A percentile compares a stretch with the other conserved stretches of the same genome.
Evolutionary conservation across 2,888 invertebrate genomes (phyloP).

Genomic region (Brenthis ino): DNA sequence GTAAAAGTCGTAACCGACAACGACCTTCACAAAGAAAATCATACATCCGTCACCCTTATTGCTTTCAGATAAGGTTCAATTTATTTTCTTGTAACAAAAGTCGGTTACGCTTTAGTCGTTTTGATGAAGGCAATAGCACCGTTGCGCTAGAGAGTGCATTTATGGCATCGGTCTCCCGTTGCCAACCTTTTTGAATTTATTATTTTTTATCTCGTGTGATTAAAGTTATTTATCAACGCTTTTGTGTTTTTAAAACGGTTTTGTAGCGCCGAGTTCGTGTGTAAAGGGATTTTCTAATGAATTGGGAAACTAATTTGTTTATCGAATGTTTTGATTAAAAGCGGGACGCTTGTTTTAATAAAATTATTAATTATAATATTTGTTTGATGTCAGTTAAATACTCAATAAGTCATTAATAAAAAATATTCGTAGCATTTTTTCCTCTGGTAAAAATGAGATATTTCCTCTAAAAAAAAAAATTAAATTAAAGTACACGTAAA

Average conservation of each 20-base stretch:
- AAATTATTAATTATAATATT: no score
- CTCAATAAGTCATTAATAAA: no score
- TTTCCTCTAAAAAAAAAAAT: no score
- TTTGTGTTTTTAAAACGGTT: background rate
- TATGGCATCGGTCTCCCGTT: slow-evolving; percentile 70
- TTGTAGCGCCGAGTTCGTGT: no score
- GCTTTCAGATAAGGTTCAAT: slow-evolving; percentile 41
- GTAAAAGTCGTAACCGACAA: slow-evolving; percentile 56
- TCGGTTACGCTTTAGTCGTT: slow-evolving; percentile 45
- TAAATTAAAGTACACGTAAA: no score
- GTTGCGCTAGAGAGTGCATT: slow-evolving; percentile 80
- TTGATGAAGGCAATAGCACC: slow-evolving; percentile 60
- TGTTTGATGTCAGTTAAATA: no score
- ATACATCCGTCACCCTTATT: slow-evolving; percentile 62
- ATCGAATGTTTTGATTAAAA: no score
- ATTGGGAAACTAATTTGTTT: no score
- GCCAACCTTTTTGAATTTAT: slow-evolving; percentile 71
- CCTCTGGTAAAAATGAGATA: no score
- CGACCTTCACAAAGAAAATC: slow-evolving; percentile 78
- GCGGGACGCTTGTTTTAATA: no score
- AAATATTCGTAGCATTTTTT: no score
- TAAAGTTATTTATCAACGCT: background rate
- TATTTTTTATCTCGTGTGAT: slow-evolving; percentile 51
- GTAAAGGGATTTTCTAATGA: no score
- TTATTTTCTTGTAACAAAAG: slow-evolving; percentile 45